Base-by-base conservation (phyloP, 2,888 invertebrate genomes). In the Pediacus dermestoides region DNA sequence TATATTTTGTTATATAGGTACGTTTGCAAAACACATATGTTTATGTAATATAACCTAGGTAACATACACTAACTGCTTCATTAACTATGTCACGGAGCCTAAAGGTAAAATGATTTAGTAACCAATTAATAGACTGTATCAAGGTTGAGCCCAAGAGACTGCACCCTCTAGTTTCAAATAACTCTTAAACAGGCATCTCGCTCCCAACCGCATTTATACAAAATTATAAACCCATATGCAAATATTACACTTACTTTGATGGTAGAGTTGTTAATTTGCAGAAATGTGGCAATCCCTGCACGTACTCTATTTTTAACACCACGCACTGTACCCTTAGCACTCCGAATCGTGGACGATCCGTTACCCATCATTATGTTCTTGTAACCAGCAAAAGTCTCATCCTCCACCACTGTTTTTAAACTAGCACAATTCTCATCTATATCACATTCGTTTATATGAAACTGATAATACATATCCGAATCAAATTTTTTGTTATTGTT, bases 261-360 rank as follows among this genome's bases (percentile, higher is more conserved):
- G 34, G 83, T 78, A 55, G 76, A 79, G 30, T 56, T 46, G 63
- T 84, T 86, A 60, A 88, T 83, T 65, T 89, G 88, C 44, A 91
- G 77, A 71, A 94, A 94, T n/a, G 93, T 93, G 30, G 90, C 91
- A 58, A 95, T 93, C 46, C 94, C 94, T 48, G 92, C 92, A 51
- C 93, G 76, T 39, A 95, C 94, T 55, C 93, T 80, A 73, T 95
- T 94, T 73, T 89, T 91, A 47, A 94, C 90, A 43, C 94, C 94
- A 30, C 94, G 81, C 52, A 95, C 88, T 7, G 93, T 93, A 30
- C 94, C 94, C 65, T 88, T 89, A 36, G 88, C 83, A 72, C 94
- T 93, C 51, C 86, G 78, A 61, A 95, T 93, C 37, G 90, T 87
- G 35, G 86, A 81, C 23, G 82, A 78, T 42, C 76, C 74, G 54